Base-by-base conservation (phyloP, 2,113 vertebrate species). In the Merops nubicus region DNA sequence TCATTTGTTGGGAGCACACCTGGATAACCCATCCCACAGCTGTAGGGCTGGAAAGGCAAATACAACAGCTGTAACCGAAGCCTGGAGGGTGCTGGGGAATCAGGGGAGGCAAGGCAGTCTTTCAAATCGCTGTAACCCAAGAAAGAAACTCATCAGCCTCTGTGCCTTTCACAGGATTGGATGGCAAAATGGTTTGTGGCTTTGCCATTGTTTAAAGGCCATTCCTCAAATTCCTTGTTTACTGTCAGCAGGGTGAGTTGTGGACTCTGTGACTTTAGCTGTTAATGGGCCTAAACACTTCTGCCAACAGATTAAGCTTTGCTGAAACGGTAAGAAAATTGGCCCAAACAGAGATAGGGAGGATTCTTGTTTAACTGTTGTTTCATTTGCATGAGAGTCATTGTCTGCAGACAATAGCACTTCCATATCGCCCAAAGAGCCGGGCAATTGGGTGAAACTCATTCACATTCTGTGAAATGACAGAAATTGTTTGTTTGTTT, bases 281-380 rank as follows among this genome's bases (percentile, higher is more conserved):
- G 98, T 98, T 98, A 98, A 98, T 98, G 98, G 98, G 96, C 94
- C 98, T 98, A 98, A 98, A 98, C 98, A 96, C 98, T 98, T 98
- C 97, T 91, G 96, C 98, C 97, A 98, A 98, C 98, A 98, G 98
- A 98, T 98, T 98, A 98, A 98, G 97, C 95, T 93, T 95, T 93
- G 97, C 97, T 97, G 97, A 98, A 98, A 98, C 92, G 94, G 73
- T 95, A 98, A 97, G 98, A 98, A 98, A 98, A 98, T 98, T 98
- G 98, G 97, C 96, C 97, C 97, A 98, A 98, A 98, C 96, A 98
- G 94, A 98, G 95, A 96, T 97, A 96, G 96, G 90, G 89, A 96
- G 88, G 94, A 86, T 87, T 97, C 92, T 94, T 97, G 89, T 97
- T 97, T 97, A 89, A 96, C 78, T 95, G 95, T 91, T 97, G 78